Evolutionary conservation across 2,797 vertebrate genomes (phyloP), one percentile per base, ranked within the genome.

Genomic region (Sardinella longiceps): DNA sequence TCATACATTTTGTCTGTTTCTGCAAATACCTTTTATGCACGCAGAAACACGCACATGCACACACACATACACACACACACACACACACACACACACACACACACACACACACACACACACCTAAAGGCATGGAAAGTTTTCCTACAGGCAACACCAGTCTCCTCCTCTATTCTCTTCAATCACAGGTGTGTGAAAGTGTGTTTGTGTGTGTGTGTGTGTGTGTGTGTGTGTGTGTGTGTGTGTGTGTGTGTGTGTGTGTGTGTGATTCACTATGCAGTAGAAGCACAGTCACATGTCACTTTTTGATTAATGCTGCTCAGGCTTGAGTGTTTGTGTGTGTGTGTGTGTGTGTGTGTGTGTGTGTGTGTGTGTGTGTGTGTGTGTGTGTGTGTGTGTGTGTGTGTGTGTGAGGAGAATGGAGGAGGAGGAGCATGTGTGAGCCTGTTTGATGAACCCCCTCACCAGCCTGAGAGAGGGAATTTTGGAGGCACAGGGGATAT

Each of bases 361-460:
- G 60, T 60, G 50, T 66, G 82, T 88, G 51, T 86, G 82, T 50
- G 3, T 80, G 66, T 48, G 56, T 46, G 50, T 83, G 81, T 88
- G 70, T 5, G n/a, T 82, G 15, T 5, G 18, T 25, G 81, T 3
- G 45, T n/a, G n/a, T 46, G 50, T 83, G 81, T 88, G 70, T 5
- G n/a, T 82, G 15, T 5, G 18, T 25, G 81, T 3, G 45, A 56
- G 53, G 18, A 3, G 56, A 43, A 56, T 20, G 33, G 51, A 30
- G 82, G 23, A 45, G 63, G 56, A 51, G 37, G 80, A 77, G 53
- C 85, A 43, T 88, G 85, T 86, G 66, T 33, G 81, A 81, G 46
- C 85, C 51, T 88, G 85, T 86, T 82, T 87, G 60, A 7, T 70
- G 12, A 70, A 70, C 53, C 20, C 51, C 51, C 20, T 56, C 53